These are phyloP conservation scores for Rotaria socialis DNA, from an alignment of 2,888 invertebrate species.

Conservation along the genomic window DNA sequence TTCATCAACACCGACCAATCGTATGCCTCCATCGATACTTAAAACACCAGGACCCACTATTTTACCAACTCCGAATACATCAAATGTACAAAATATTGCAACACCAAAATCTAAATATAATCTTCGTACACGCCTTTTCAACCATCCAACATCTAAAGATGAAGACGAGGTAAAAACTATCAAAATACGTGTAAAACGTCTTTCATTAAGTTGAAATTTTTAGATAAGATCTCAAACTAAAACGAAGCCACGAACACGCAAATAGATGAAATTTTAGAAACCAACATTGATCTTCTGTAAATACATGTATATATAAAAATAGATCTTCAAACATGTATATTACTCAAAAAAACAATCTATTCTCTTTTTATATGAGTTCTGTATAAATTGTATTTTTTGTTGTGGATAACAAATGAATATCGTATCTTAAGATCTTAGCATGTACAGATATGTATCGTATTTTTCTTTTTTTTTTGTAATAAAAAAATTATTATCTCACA, in stretches of 20 bases:
- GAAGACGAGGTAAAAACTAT: not conserved
- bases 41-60: not conserved
- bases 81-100: not conserved
- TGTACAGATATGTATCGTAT: not conserved
- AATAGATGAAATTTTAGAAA: not conserved
- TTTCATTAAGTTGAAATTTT: not conserved
- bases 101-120: conserved; percentile 22
- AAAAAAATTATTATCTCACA: too few species aligned
- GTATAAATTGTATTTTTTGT: too few species aligned
- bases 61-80: not conserved
- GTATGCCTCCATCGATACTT: not conserved
- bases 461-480: too few species aligned
- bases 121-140: conserved; percentile 20
- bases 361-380: too few species aligned
- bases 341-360: too few species aligned
- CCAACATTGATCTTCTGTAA: too few species aligned
- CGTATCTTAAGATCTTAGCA: not conserved
- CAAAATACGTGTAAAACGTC: not conserved
- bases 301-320: too few species aligned
- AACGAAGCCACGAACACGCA: not conserved
- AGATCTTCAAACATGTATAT: too few species aligned
- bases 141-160: not conserved
- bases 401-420: not conserved
- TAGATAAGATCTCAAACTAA: not conserved
- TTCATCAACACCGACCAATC: not conserved